Evolutionary conservation across 2,888 invertebrate genomes (phyloP), one percentile per base, ranked within the genome.

Genomic region (Graphium colonna): DNA sequence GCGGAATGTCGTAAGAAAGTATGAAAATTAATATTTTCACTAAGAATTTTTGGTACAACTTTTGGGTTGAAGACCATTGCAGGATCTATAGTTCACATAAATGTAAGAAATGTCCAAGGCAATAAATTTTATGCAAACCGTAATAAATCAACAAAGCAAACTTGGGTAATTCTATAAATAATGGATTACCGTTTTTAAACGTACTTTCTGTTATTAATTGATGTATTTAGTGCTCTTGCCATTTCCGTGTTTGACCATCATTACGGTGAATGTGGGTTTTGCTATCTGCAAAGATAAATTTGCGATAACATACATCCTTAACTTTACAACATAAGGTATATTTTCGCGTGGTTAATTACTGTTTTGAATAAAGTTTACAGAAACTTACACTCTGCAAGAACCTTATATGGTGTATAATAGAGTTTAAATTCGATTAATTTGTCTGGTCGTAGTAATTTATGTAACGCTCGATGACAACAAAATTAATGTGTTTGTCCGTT

Each of bases 161-260:
- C 21, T 21, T 21, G 5, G 21, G 21, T 21, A 7, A 31, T 31
- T 31, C 8, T 31, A 31, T 31, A 31, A 36, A 8, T 21, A 38
- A 43, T 15, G 31, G 13, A n/a, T n/a, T 28, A 13, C 31, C 31
- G 9, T 44, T 31, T 31, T 31, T 5, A 44, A 44, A 31, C 21
- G 12, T 21, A 21, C n/a, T 12, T 17, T 33, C 10, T 28, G 33
- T 16, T 44, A 31, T 44, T 33, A 33, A 31, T 44, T 31, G 9
- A 9, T 31, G 31, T 31, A 33, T 33, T 15, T 44, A 33, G 16
- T 28, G 13, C 15, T 31, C 9, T 41, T 31, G 17, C 41, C 5
- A 49, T 41, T 49, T 39, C 15, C 48, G 40, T 49, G 33, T 49
- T 12, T 41, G 31, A 49, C 48, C 12, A 49, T 31, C 49, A 33